Percentiles rank a stretch among this genome's conserved stretches.
These are phyloP conservation scores for Neolamprologus kungweensis DNA, from an alignment of 2,113 vertebrate genomes.

Conservation along the genomic window DNA sequence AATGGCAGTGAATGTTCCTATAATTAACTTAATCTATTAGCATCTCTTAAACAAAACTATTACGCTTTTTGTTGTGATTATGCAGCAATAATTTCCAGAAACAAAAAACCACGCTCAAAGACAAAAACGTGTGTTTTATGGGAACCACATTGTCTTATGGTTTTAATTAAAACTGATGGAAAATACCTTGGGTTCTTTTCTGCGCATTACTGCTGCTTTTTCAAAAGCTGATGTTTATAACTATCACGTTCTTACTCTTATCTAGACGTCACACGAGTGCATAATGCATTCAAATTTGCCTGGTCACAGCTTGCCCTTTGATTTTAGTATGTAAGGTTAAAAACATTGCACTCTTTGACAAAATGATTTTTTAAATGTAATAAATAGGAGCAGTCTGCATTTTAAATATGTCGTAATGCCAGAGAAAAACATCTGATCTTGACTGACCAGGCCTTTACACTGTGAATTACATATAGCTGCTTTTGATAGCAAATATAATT, in stretches of 20 bases:
- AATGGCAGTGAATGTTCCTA: not conserved
- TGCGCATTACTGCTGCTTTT: not conserved
- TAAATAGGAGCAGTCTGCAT: not conserved
- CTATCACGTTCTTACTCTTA: not conserved
- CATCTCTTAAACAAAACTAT: not conserved
- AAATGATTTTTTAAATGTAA: not conserved
- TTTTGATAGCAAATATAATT: not conserved
- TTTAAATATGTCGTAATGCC: not conserved
- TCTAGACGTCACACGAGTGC: not conserved
- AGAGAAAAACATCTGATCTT: not conserved
- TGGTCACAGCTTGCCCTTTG: not conserved
- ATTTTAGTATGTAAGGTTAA: not conserved
- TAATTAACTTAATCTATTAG: not conserved
- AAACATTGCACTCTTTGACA: not conserved
- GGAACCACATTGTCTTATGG: not conserved
- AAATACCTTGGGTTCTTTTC: not conserved
- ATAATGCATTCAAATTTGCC: not conserved
- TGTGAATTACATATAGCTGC: not conserved
- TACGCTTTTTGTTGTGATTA: not conserved
- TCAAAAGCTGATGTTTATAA: not conserved
- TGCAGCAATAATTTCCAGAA: not conserved
- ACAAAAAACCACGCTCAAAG: not conserved
- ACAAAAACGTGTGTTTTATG: constrained; percentile 11
- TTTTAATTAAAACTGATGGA: not conserved
- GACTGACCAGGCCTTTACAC: not conserved